phyloP scores from a whole-genome alignment of 2,113 vertebrate genomes.

The Actinemys pallida region DNA sequence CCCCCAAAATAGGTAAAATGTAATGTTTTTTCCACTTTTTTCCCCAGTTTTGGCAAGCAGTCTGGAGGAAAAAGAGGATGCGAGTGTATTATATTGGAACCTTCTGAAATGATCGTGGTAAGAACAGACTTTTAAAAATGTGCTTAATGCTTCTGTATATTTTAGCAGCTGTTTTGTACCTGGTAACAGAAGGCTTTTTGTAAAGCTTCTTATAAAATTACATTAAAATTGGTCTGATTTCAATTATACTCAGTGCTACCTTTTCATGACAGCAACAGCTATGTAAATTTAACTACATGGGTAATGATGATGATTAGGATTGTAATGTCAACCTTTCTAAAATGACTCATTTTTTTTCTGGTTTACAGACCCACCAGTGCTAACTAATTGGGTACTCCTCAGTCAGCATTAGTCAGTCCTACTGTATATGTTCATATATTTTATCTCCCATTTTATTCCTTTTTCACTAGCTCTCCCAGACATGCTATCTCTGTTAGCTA shows the following conservation, averaged over 20 bases:
- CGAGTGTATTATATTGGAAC: conserved; percentile 96
- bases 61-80: conserved; percentile 95
- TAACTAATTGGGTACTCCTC: background rate
- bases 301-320: conserved; percentile 65
- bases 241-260: conserved; percentile 59
- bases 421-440: background rate
- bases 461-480: background rate
- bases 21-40: conserved; percentile 51
- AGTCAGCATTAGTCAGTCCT: background rate
- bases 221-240: conserved; percentile 67
- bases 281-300: conserved; percentile 58
- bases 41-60: conserved; percentile 95
- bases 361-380: conserved; percentile 30
- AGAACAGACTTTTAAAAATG: conserved; percentile 70
- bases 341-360: conserved; percentile 43
- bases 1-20: conserved; percentile 48
- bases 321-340: conserved; percentile 45
- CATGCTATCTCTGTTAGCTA: background rate
- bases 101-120: conserved; percentile 99
- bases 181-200: conserved; percentile 54
- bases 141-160: conserved; percentile 56
- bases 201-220: conserved; percentile 53
- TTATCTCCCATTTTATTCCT: background rate
- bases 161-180: conserved; percentile 54
- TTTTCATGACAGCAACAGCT: background rate